These are phyloP conservation scores for Sinocyclocheilus rhinocerous DNA, from an alignment of 2,113 vertebrate genomes.

Conservation along the genomic window DNA sequence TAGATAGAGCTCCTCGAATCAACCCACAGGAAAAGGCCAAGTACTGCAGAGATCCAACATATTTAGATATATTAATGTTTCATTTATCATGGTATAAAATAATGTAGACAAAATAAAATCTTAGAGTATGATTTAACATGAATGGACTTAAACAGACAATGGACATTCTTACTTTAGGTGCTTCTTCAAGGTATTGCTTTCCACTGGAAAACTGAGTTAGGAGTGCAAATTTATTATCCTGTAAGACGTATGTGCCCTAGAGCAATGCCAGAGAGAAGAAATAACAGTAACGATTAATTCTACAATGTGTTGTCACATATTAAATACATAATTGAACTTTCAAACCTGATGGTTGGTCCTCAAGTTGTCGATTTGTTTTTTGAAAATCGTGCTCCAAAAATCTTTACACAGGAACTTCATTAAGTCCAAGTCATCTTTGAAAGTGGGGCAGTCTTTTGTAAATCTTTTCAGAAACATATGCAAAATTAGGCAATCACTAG, in stretches of 20 bases:
- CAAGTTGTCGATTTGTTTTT: slow-evolving; percentile 84
- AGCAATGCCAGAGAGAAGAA: neutral
- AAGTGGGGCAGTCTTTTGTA: slow-evolving; percentile 79
- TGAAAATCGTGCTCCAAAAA: slow-evolving; percentile 83
- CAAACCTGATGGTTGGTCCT: slow-evolving; percentile 87
- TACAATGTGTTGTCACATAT: neutral
- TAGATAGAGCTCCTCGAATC: slow-evolving; percentile 81
- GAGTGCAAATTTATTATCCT: slow-evolving; percentile 83
- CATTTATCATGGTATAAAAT: neutral
- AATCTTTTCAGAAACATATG: slow-evolving; percentile 67
- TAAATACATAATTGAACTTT: neutral
- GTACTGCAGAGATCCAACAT: slow-evolving; percentile 71
- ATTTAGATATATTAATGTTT: neutral
- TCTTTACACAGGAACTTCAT: slow-evolving; percentile 90
- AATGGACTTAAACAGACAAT: neutral
- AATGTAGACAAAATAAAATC: neutral
- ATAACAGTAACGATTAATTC: neutral
- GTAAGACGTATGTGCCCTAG: slow-evolving; percentile 85
- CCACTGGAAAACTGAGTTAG: slow-evolving; percentile 78
- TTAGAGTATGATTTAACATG: neutral
- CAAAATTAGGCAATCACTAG: neutral
- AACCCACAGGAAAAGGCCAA: slow-evolving; percentile 85
- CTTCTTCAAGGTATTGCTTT: slow-evolving; percentile 84
- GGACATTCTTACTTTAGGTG: slow-evolving; percentile 77
- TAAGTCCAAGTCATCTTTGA: slow-evolving; percentile 85